Percentiles rank a stretch among this genome's conserved stretches.
Evolutionary conservation across 1,140 invertebrate species (phyloP).

Genomic region (Drosophila funebris): DNA sequence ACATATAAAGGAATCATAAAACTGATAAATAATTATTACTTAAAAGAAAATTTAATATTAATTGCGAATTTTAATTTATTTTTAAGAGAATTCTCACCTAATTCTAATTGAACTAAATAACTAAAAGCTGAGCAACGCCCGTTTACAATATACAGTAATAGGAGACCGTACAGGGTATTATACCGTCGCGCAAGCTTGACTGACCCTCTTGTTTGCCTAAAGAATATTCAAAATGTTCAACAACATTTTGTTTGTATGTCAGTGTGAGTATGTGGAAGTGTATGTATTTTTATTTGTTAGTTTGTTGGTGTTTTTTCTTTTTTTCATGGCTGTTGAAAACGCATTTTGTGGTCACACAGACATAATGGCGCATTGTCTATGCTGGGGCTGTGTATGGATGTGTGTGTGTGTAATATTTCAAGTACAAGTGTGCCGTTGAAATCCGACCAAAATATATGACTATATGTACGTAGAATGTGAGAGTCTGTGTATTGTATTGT

Average conservation of each 20-base stretch:
- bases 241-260: slow-evolving; percentile 22
- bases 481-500: slow-evolving; percentile 50
- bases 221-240: slow-evolving; percentile 70
- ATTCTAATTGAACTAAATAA: too few species aligned
- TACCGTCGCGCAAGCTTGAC: too few species aligned
- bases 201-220: slow-evolving; percentile 15
- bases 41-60: too few species aligned
- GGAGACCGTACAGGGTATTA: too few species aligned
- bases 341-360: slow-evolving; percentile 71
- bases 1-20: too few species aligned
- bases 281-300: slow-evolving; percentile 22
- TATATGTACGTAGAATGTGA: not conserved
- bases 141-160: slow-evolving; percentile 5
- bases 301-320: slow-evolving; percentile 12
- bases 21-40: too few species aligned
- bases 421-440: slow-evolving; percentile 61
- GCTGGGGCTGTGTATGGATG: slow-evolving; percentile 5
- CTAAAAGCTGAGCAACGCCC: too few species aligned
- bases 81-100: too few species aligned
- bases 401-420: slow-evolving; percentile 59
- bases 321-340: slow-evolving; percentile 66
- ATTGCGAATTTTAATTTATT: too few species aligned
- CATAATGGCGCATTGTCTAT: slow-evolving; percentile 45
- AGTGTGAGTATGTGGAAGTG: slow-evolving; percentile 3
- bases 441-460: slow-evolving; percentile 2